Conservation (phyloP, 2,113 vertebrate genomes). For the Erythrolamprus reginae region DNA sequence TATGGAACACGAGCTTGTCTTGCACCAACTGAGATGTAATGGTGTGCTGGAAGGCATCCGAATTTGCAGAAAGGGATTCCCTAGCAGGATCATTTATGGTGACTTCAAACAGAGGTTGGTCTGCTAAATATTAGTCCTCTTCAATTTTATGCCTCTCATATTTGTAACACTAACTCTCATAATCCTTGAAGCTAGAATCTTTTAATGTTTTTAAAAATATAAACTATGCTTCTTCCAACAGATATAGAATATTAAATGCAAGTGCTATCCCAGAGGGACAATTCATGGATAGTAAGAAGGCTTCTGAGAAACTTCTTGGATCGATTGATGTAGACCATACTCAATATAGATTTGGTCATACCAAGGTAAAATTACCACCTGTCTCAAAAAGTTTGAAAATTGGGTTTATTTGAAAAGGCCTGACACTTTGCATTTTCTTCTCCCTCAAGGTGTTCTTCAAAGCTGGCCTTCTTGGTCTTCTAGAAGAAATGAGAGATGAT, state of each 20-base stretch:
- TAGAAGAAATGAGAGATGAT: conserved; percentile 93
- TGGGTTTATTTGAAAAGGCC: neutral
- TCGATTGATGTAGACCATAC: conserved; percentile 81
- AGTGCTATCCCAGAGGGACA: conserved; percentile 85
- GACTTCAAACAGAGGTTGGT: conserved; percentile 87
- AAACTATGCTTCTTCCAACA: conserved; percentile 34
- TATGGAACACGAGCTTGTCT: conserved; percentile 84
- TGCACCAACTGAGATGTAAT: conserved; percentile 86
- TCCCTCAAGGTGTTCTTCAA: conserved; percentile 87
- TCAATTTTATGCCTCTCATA: neutral
- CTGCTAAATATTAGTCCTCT: neutral
- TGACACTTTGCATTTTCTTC: neutral
- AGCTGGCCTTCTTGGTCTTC: conserved; percentile 83
- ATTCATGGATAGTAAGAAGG: conserved; percentile 88
- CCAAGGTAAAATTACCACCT: conserved; percentile 70
- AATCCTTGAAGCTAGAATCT: neutral
- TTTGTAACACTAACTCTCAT: neutral
- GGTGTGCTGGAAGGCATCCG: conserved; percentile 86
- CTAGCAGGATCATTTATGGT: conserved; percentile 83
- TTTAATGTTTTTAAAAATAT: neutral
- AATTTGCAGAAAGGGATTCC: conserved; percentile 88
- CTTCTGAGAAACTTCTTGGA: conserved; percentile 81
- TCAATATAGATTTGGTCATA: conserved; percentile 87
- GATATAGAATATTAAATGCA: conserved; percentile 82
- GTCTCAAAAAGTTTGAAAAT: neutral